Evolutionary conservation across 2,797 vertebrate species (phyloP).

Genomic region (Hippocampus kuda): DNA sequence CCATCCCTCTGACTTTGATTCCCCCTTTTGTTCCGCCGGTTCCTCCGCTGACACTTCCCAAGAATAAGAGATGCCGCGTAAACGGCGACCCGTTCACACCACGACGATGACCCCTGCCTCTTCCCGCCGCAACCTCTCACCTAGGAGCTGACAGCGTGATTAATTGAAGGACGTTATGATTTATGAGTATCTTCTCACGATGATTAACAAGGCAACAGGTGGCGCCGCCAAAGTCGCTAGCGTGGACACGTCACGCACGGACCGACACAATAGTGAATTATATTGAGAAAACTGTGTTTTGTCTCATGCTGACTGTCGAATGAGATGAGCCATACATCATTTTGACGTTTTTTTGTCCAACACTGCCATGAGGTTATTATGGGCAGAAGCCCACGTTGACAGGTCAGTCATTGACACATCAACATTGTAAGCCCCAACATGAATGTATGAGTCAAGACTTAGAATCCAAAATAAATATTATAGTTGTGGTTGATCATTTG

Average conservation of each 20-base stretch:
- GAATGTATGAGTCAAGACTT: slow-evolving; percentile 3
- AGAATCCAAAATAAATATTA: background rate
- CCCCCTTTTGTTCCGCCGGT: slow-evolving; percentile 84
- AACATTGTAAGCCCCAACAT: slow-evolving; percentile 22
- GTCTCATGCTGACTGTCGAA: slow-evolving; percentile 59
- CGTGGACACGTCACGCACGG: slow-evolving; percentile 79
- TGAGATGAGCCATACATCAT: slow-evolving; percentile 71
- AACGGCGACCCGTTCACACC: slow-evolving; percentile 84
- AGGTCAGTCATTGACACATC: slow-evolving; percentile 7
- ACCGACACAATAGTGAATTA: slow-evolving; percentile 65
- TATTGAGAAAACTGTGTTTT: slow-evolving; percentile 62
- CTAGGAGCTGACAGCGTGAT: slow-evolving; percentile 96
- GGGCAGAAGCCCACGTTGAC: slow-evolving; percentile 46
- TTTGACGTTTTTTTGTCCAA: slow-evolving; percentile 66
- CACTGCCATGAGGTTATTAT: slow-evolving; percentile 9
- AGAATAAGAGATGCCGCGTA: slow-evolving; percentile 95
- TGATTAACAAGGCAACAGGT: slow-evolving; percentile 99
- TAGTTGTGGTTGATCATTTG: no score
- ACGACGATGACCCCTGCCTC: slow-evolving; percentile 87
- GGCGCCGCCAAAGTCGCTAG: slow-evolving; percentile 79
- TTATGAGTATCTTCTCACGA: slow-evolving; percentile 98
- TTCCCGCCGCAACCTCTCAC: slow-evolving; percentile 84
- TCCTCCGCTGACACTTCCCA: slow-evolving; percentile 82
- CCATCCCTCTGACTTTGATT: slow-evolving; percentile 80
- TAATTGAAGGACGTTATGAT: slow-evolving; percentile 99